Evolutionary conservation across 1,140 invertebrate species (phyloP).

Genomic region (Trichogramma pretiosum): DNA sequence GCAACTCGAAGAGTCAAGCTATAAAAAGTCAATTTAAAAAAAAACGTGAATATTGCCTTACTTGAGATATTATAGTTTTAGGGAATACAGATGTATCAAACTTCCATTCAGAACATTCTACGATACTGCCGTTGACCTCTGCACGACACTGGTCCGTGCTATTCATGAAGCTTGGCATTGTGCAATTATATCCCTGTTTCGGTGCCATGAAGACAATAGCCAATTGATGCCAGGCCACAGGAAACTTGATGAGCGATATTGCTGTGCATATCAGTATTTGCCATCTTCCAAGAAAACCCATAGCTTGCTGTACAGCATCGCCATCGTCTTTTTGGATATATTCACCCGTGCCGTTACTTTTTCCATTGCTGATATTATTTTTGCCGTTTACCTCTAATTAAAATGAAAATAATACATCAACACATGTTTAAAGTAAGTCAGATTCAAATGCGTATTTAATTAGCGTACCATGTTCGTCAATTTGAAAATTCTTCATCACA

Average conservation of each 20-base stretch:
- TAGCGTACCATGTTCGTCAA: constrained; percentile 31
- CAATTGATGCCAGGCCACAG: constrained; percentile 63
- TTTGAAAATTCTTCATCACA: constrained; percentile 35
- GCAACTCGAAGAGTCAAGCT: no score
- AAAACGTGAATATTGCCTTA: no score
- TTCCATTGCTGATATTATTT: constrained; percentile 24
- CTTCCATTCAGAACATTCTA: constrained; percentile 49
- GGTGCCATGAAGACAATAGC: constrained; percentile 59
- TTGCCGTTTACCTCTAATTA: constrained; percentile 32
- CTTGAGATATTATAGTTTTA: constrained; percentile 61
- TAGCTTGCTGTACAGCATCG: constrained; percentile 57
- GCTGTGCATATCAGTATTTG: constrained; percentile 58
- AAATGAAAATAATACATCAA: no score
- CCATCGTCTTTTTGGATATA: constrained; percentile 33
- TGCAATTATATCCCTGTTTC: constrained; percentile 45
- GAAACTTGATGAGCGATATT: constrained; percentile 60
- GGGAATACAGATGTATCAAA: constrained; percentile 57
- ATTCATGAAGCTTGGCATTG: constrained; percentile 33
- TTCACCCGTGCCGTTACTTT: constrained; percentile 26
- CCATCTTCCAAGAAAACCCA: constrained; percentile 63
- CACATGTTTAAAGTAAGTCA: no score
- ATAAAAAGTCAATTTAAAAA: no score
- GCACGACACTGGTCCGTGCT: constrained; percentile 35
- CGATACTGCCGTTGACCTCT: constrained; percentile 26
- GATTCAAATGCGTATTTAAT: no score